A percentile compares a stretch with the other conserved stretches of the same genome.
Evolutionary conservation across 2,888 invertebrate genomes (phyloP).

Genomic region (Eupithecia vulgata): DNA sequence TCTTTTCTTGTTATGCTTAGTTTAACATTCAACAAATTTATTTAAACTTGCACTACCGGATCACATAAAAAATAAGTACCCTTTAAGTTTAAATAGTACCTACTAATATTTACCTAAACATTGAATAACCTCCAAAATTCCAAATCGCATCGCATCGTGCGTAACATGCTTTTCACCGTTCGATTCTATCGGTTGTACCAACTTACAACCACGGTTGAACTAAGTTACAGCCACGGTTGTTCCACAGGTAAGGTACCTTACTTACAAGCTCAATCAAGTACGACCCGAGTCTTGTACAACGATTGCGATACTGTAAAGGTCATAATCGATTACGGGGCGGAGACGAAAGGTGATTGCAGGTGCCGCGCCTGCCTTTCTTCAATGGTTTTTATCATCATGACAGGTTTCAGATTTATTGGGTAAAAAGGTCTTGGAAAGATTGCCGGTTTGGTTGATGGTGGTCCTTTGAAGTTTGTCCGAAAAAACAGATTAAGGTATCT

Average conservation of each 20-base stretch:
- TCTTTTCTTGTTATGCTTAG: not conserved
- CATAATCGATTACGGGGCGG: slow-evolving; percentile 43
- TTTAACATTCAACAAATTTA: not conserved
- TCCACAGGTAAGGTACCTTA: slow-evolving; percentile 24
- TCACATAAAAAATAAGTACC: no score
- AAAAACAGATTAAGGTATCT: not conserved
- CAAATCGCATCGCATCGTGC: not conserved
- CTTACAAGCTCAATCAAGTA: slow-evolving; percentile 21
- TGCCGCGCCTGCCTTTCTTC: slow-evolving; percentile 25
- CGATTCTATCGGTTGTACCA: not conserved
- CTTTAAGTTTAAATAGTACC: no score
- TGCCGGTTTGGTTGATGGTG: slow-evolving; percentile 19
- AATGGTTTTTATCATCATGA: slow-evolving; percentile 17
- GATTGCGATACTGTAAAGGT: slow-evolving; percentile 45
- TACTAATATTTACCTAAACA: no score
- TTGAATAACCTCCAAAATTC: no score
- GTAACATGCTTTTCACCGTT: not conserved
- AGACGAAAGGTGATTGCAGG: slow-evolving; percentile 34
- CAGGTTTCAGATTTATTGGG: slow-evolving; percentile 31
- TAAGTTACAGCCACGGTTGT: not conserved
- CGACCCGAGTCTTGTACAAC: slow-evolving; percentile 38
- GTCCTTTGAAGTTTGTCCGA: slow-evolving; percentile 15
- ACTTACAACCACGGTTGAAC: not conserved
- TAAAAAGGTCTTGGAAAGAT: slow-evolving; percentile 23
- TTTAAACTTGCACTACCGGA: no score